Base-by-base conservation (phyloP, 2,113 vertebrate species). In the Nanorana parkeri region DNA sequence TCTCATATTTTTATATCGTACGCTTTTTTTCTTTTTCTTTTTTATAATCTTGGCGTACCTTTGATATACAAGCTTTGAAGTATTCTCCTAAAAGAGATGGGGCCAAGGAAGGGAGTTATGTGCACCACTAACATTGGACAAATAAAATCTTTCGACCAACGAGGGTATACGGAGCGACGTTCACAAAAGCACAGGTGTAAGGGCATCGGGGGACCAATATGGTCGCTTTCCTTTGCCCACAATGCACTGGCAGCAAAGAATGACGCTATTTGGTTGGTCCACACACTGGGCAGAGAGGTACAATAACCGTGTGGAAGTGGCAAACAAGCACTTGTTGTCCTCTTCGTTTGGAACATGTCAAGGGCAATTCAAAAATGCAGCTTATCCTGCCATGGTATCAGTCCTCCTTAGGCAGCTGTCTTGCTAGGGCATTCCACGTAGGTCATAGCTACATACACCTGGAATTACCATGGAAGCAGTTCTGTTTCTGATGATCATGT, bases 61-160 rank as follows among this genome's bases (percentile, higher is more conserved):
- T 83, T 90, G 88, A 92, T 91, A 91, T 91, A 93, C 88, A 91
- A 92, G 91, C 93, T 60, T 81, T 73, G 86, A 91, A 91, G 86
- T 91, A 90, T 92, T 88, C 89, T 90, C 88, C 90, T 84, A 72
- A 86, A 85, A 85, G 83, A 88, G 91, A 92, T 89, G 81, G 88
- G 92, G 92, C 89, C 68, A 26, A 56, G 58, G 63, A 66, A 68
- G 72, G 80, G 90, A 93, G 91, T 90, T 93, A 96, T 94, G 94
- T 97, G 96, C 94, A 90, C 94, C 94, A 97, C 96, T 96, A 94
- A 96, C 96, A 96, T 94, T 91, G 88, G 95, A 96, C 96, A 95
- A 95, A 94, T 73, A 91, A 93, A 94, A 95, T 92, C 94, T 93
- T 95, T 94, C 94, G 93, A 94, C 95, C 95, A 93, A 95, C 95